phyloP scores from a whole-genome alignment of 2,888 invertebrate species.

The Torymus auratus region DNA sequence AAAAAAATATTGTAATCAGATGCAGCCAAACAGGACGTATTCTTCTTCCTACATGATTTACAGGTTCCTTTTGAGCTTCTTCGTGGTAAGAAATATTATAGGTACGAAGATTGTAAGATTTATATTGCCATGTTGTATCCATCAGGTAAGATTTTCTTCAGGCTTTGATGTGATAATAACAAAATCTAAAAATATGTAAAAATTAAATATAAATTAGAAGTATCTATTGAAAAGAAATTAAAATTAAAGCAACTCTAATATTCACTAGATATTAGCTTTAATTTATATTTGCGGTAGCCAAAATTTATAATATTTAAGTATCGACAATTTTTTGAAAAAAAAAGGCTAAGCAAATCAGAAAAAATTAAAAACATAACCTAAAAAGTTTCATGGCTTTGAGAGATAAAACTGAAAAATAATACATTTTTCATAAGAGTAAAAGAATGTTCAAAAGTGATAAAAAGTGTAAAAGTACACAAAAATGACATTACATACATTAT shows the following conservation, averaged over 20 bases:
- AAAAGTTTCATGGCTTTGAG: not conserved
- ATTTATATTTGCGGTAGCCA: too few species aligned
- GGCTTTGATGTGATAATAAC: slow-evolving; percentile 1
- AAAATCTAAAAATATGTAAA: slow-evolving; percentile 24
- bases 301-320: too few species aligned
- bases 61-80: slow-evolving; percentile 37
- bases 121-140: slow-evolving; percentile 45
- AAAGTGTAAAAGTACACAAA: too few species aligned
- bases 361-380: slow-evolving; percentile 35
- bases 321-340: not conserved
- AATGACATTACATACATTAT: too few species aligned
- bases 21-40: slow-evolving; percentile 64
- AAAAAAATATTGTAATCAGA: slow-evolving; percentile 65
- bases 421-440: not conserved
- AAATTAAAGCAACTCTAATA: too few species aligned
- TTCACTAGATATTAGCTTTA: too few species aligned
- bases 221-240: too few species aligned
- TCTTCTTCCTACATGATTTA: slow-evolving; percentile 55
- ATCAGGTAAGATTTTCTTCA: slow-evolving; percentile 43
- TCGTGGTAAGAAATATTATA: slow-evolving; percentile 8
- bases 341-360: not conserved
- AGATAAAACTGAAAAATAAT: slow-evolving; percentile 13
- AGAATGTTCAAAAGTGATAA: too few species aligned
- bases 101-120: slow-evolving; percentile 37
- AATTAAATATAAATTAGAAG: too few species aligned